These are phyloP conservation scores for Poeciliopsis turneri DNA, from an alignment of 2,797 vertebrate genomes.

Conservation along the genomic window DNA sequence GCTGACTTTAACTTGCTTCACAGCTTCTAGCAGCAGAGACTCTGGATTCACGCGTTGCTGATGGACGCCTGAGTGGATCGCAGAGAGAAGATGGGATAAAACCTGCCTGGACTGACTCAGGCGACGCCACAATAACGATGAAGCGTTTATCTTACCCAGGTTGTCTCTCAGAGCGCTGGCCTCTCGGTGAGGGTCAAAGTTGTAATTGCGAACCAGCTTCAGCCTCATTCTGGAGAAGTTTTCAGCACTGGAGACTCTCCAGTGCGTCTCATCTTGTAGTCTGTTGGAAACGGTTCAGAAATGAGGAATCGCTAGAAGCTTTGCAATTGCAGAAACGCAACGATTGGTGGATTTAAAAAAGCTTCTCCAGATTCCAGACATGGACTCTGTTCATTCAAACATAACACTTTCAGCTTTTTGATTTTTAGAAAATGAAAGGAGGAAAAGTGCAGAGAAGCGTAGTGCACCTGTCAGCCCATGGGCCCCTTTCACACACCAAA, in stretches of 20 bases:
- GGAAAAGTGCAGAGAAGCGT: background rate
- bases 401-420: background rate
- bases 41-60: conserved; percentile 86
- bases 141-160: conserved; percentile 83
- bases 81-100: conserved; percentile 11
- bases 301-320: background rate
- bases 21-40: conserved; percentile 91
- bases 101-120: background rate
- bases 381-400: background rate
- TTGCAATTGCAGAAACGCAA: background rate
- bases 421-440: background rate
- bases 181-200: conserved; percentile 88
- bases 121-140: background rate
- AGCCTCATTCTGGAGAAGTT: conserved; percentile 97
- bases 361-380: background rate
- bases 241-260: conserved; percentile 94
- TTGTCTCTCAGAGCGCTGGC: conserved; percentile 96
- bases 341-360: background rate
- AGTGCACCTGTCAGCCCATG: conserved; percentile 91
- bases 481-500: conserved; percentile 90
- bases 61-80: conserved; percentile 82
- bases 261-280: conserved; percentile 83
- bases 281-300: conserved; percentile 70
- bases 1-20: conserved; percentile 96
- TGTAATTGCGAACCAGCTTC: conserved; percentile 92